Conservation (phyloP, 2,113 vertebrate genomes). For the Hassar affinis region DNA sequence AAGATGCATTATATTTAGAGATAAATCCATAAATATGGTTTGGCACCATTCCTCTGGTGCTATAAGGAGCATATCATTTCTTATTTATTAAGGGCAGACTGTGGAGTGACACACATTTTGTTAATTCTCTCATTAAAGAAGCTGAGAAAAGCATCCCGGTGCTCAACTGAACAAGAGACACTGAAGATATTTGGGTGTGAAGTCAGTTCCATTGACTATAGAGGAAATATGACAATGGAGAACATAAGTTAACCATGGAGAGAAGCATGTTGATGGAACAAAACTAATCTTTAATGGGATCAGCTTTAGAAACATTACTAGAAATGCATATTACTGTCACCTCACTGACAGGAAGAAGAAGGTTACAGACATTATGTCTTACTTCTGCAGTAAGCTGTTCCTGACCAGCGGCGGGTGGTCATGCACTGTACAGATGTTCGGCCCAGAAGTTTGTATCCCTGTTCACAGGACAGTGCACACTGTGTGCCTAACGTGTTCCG, state of each 20-base stretch:
- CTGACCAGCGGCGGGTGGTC: slow-evolving; percentile 86
- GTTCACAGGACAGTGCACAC: slow-evolving; percentile 84
- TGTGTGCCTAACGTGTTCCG: slow-evolving; percentile 84
- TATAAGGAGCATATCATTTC: neutral
- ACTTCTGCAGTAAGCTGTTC: slow-evolving; percentile 85
- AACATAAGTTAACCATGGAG: neutral
- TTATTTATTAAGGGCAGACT: neutral
- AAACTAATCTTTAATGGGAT: neutral
- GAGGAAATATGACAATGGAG: neutral
- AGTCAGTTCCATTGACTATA: neutral
- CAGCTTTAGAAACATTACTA: neutral
- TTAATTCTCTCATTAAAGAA: neutral
- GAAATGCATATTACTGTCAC: neutral
- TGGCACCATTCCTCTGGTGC: neutral
- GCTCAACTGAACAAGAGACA: neutral
- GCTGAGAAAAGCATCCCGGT: neutral
- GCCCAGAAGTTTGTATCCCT: slow-evolving; percentile 84
- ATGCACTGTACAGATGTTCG: slow-evolving; percentile 78
- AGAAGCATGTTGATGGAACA: neutral
- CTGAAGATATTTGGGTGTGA: neutral
- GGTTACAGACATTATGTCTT: slow-evolving; percentile 55
- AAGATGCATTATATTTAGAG: neutral
- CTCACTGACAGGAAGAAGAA: neutral
- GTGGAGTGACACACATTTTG: neutral
- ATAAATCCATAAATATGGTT: neutral